Percentiles rank a stretch among this genome's conserved stretches.
Evolutionary conservation across 23 tunicate genomes (phyloP).

Genomic region (Ciona savignyi): DNA sequence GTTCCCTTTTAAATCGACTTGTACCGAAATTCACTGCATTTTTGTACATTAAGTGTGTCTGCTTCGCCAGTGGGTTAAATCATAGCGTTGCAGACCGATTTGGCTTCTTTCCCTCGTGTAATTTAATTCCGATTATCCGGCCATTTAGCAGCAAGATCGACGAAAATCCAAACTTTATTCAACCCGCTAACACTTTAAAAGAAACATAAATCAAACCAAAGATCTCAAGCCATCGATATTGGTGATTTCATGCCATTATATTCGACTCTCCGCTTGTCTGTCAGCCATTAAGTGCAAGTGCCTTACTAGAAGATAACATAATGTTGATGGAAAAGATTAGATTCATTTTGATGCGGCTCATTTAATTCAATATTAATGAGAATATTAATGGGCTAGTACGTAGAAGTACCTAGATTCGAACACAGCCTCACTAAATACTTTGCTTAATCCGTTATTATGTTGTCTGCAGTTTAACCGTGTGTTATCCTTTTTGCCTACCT

Average conservation of each 20-base stretch:
- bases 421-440: too few species aligned
- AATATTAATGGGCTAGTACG: too few species aligned
- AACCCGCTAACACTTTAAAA: neutral
- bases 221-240: neutral
- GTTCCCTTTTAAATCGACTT: too few species aligned
- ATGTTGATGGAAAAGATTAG: neutral
- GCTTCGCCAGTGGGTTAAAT: too few species aligned
- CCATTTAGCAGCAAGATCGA: neutral
- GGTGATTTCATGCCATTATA: neutral
- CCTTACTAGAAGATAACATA: neutral
- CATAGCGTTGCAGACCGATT: neutral
- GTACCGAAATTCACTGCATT: too few species aligned
- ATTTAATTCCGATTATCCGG: neutral
- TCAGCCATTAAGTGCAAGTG: neutral
- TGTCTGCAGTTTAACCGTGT: too few species aligned
- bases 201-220: neutral
- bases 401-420: too few species aligned
- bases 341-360: too few species aligned
- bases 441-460: too few species aligned
- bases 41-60: too few species aligned
- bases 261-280: neutral
- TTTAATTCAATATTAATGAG: neutral
- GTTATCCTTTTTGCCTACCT: too few species aligned
- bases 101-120: neutral
- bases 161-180: neutral